Evolutionary conservation across 53 echinoderm and acorn worm genomes (phyloP).

Genomic region (Apostichopus leukothele): DNA sequence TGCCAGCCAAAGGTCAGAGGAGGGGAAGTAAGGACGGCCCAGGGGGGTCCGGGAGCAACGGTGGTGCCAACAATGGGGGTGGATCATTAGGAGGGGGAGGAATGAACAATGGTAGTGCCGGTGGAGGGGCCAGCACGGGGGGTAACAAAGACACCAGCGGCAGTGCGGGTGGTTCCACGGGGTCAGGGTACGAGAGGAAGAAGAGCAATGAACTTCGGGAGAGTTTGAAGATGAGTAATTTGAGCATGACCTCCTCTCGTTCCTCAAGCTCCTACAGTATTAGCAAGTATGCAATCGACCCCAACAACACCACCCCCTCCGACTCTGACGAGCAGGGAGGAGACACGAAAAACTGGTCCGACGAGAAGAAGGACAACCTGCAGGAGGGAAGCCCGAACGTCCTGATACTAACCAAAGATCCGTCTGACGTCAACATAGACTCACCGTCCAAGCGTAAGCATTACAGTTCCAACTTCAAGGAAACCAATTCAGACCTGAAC

Average conservation of each 20-base stretch:
- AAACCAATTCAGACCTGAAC: slow-evolving; percentile 78
- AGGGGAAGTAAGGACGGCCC: slow-evolving; percentile 97
- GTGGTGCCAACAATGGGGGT: slow-evolving; percentile 68
- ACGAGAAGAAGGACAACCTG: slow-evolving; percentile 68
- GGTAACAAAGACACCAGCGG: slow-evolving; percentile 57
- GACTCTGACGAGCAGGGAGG: slow-evolving; percentile 84
- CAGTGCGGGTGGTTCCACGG: slow-evolving; percentile 49
- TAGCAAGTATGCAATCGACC: slow-evolving; percentile 96
- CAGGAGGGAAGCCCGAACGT: slow-evolving; percentile 49
- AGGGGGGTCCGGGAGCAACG: slow-evolving; percentile 68
- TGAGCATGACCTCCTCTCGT: slow-evolving; percentile 91
- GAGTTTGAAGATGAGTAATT: slow-evolving; percentile 87
- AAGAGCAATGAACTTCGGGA: slow-evolving; percentile 96
- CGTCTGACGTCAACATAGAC: slow-evolving; percentile 82
- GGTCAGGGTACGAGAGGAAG: slow-evolving; percentile 64
- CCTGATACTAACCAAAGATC: slow-evolving; percentile 44
- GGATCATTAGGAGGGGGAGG: slow-evolving; percentile 56
- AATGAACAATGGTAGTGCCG: slow-evolving; percentile 60
- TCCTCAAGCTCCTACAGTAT: slow-evolving; percentile 97
- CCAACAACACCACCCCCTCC: slow-evolving; percentile 94
- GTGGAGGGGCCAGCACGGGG: slow-evolving; percentile 57
- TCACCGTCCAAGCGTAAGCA: slow-evolving; percentile 82
- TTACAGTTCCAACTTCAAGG: slow-evolving; percentile 69
- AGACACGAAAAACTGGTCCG: slow-evolving; percentile 76
- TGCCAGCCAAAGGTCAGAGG: slow-evolving; percentile 72